Base-by-base conservation (phyloP, 1,140 invertebrate species). In the Carcinoscorpius rotundicauda region DNA sequence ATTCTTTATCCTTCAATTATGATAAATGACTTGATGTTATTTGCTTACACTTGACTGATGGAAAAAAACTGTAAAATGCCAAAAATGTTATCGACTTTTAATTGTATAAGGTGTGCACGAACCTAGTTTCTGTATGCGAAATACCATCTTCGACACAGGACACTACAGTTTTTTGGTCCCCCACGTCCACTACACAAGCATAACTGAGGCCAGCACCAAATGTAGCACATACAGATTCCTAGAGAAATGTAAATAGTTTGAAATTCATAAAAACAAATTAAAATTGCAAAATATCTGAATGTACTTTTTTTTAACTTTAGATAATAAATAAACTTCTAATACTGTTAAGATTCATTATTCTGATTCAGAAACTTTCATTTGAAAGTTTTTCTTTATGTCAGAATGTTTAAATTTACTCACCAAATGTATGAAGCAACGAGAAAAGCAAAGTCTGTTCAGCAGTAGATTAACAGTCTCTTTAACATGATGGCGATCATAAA, bases 101-200 rank as follows among this genome's bases (percentile, higher is more conserved):
- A 29, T 29, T 1, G 29, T 2, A 29, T 29, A 29, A 29, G 29
- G 29, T 29, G 29, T 29, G 29, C 29, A 29, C 29, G 2, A 29
- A 72, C 73, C 93, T 81, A 0, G 93, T 93, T 61, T 87, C 87
- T 73, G 87, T 84, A 72, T 93, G 89, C 60, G 92, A 96, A 63
- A 97, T 90, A 9, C 91, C 93, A 82, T 97, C 93, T 79, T 97
- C 93, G 4, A 97, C 91, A 80, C 94, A 98, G 8, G 91, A 94
- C 10, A 97, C 86, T 1, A 91, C 91, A 3, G 91, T 95, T 80
- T 97, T 97, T 76, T 95, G 89, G 75, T 95, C 92, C 0, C 94
- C 94, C 59, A 97, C 87, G 77, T 98, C 93, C 5, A 98, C 87
- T 10, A 97, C 91, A 81, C 93, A 97, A 6, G 92, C 93, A 76